Evolutionary conservation across 1,140 invertebrate genomes (phyloP), one percentile per base, ranked within the genome.

Genomic region (Lepidurus packardi): DNA sequence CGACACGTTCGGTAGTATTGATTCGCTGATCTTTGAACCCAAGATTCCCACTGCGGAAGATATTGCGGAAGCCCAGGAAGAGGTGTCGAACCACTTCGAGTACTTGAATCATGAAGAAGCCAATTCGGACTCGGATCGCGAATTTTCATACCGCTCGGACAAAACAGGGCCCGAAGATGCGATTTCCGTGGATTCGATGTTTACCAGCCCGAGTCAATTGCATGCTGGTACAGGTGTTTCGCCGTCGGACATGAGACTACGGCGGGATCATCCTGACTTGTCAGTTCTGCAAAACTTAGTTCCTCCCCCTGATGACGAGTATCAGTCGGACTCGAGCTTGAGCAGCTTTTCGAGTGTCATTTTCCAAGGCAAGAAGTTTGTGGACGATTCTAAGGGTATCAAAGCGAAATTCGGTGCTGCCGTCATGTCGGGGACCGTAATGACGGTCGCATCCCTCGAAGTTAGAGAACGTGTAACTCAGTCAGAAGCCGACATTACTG

Each of bases 21-120:
- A 84, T 79, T 83, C 82, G 2, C 76, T 84, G 10, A 84, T 84
- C n/a, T 84, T 84, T 80, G 83, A 84, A 79, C 83, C 83, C 8
- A 84, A 84, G 74, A 77, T 80, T 13, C 78, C 79, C 21, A 78
- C 78, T 21, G 24, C 79, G n/a, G 81, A 81, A 5, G 81, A 80
- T 16, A 77, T 79, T 3, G 73, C 24, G 6, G 80, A 82, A 45
- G 81, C 74, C 16, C 43, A 78, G 21, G 78, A 79, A 43, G n/a
- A 47, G 7, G 44, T 77, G 8, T 53, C 74, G n/a, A 73, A 74
- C 24, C 78, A 79, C n/a, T 79, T 79, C 24, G 75, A 80, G 73
- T 77, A 81, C 78, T 42, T 81, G 44, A 76, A 79, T 47, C 53
- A 76, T 24, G 75, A 79, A 25, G 43, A 75, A 73, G 73, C 65